These are phyloP conservation scores for Pelmatolapia mariae DNA, from an alignment of 2,113 vertebrate species.

Conservation along the genomic window DNA sequence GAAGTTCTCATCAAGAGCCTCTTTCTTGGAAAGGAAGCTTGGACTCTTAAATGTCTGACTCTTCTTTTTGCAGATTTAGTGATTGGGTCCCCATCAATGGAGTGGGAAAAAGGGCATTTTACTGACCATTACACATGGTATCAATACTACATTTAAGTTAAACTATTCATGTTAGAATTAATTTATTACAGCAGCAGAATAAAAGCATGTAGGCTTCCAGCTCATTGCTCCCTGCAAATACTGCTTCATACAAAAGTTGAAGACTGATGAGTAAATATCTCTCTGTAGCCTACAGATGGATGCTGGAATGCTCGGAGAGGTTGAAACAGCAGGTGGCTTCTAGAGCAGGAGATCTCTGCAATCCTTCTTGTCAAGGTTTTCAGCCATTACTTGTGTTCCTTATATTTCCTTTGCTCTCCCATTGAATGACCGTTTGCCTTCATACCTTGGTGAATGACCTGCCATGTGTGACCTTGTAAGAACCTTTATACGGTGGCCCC, in stretches of 20 bases:
- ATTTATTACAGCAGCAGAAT: not conserved
- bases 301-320: not conserved
- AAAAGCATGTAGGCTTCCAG: not conserved
- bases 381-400: not conserved
- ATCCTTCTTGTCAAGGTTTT: not conserved
- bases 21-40: constrained; percentile 1
- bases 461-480: not conserved
- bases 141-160: not conserved
- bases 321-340: not conserved
- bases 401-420: not conserved
- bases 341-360: not conserved
- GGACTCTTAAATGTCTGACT: constrained; percentile 7
- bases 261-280: not conserved
- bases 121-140: not conserved
- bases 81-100: not conserved
- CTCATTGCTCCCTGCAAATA: not conserved
- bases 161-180: not conserved
- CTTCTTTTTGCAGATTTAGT: not conserved
- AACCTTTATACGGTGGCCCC: too few relatives aligned
- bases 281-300: not conserved
- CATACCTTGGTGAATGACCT: not conserved
- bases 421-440: not conserved
- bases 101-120: not conserved
- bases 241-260: not conserved
- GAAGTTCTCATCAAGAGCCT: not conserved